Evolutionary conservation across 1,140 invertebrate species (phyloP), one percentile per base, ranked within the genome.

Genomic region (Pseudomyrmex pallidus): DNA sequence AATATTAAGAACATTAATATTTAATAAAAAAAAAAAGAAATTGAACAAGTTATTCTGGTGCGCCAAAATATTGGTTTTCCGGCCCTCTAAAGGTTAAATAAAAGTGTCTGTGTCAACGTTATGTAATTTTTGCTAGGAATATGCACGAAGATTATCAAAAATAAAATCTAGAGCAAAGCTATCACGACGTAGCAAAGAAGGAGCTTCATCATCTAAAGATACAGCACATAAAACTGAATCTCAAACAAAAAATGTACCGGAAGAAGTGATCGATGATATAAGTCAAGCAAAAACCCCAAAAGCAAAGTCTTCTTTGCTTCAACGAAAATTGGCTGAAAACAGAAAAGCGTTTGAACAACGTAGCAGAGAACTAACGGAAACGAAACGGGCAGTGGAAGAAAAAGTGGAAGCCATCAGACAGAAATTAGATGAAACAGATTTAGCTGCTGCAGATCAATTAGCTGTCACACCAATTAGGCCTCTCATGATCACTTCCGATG

Each of bases 331-430:
- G 9, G 93, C 90, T 0, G 94, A 94, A 73, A 93, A 94, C 87
- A 92, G 93, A 20, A 93, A 92, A 83, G 94, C 91, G 72, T 94
- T 94, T 62, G 92, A 94, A 59, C 90, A 92, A 52, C 87, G 93
- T 35, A 94, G 87, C 59, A 94, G 93, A 83, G 92, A 94, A 85
- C 86, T 94, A 57, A 93, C 90, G 7, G 93, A 94, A 74, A 94
- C 87, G 22, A 93, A 94, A 87, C 90, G 93, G 22, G 94, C 90
- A 2, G 93, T 93, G 1, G 93, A 94, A 78, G 94, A 94, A 76
- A 94, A 94, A 82, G 93, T 94, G 5, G 93, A 94, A 77, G 92
- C 93, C 25, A 92, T 94, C 2, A 91, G 91, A 13, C 93, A 94
- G 66, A 92, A 94, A 73, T 86, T 94, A 8, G 92, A 94, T 70